Evolutionary conservation across 2,113 vertebrate genomes (phyloP).

Genomic region (Scolopax mira): DNA sequence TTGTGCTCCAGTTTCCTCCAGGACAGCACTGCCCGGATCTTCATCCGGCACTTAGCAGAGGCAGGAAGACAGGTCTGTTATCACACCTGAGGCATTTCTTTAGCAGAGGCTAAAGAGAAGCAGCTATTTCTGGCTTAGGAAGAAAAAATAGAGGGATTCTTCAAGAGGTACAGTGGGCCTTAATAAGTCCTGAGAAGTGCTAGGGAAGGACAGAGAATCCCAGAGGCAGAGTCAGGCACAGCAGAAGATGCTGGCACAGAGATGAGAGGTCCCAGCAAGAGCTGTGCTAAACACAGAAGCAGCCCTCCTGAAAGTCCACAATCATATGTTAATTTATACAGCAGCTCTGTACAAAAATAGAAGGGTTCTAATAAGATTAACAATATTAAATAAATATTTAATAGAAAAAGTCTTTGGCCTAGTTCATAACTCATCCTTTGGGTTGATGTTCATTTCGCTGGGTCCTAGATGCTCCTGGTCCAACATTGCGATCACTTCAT

Average conservation of each 20-base stretch:
- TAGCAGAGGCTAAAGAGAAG: background rate
- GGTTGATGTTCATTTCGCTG: slow-evolving; percentile 83
- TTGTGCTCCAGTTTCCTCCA: background rate
- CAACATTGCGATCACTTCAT: slow-evolving; percentile 87
- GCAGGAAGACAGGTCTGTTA: background rate
- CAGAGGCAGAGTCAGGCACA: background rate
- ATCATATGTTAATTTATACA: slow-evolving; percentile 75
- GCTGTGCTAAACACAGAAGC: slow-evolving; percentile 19
- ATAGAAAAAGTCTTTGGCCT: slow-evolving; percentile 64
- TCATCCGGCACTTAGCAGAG: background rate
- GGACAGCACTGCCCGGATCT: background rate
- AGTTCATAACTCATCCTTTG: slow-evolving; percentile 91
- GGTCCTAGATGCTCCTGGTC: slow-evolving; percentile 77
- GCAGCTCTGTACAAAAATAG: slow-evolving; percentile 93
- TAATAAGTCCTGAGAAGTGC: background rate
- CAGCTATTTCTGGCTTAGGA: background rate
- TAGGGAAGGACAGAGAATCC: background rate
- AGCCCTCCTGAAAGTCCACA: background rate
- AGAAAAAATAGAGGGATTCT: background rate
- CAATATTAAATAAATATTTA: slow-evolving; percentile 92
- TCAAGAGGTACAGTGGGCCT: background rate
- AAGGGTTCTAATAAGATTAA: slow-evolving; percentile 86
- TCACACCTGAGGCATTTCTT: background rate
- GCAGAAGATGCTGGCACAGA: background rate
- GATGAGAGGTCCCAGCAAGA: background rate